Conservation (phyloP, 2,113 vertebrate species). For the Micronycteris hirsuta region DNA sequence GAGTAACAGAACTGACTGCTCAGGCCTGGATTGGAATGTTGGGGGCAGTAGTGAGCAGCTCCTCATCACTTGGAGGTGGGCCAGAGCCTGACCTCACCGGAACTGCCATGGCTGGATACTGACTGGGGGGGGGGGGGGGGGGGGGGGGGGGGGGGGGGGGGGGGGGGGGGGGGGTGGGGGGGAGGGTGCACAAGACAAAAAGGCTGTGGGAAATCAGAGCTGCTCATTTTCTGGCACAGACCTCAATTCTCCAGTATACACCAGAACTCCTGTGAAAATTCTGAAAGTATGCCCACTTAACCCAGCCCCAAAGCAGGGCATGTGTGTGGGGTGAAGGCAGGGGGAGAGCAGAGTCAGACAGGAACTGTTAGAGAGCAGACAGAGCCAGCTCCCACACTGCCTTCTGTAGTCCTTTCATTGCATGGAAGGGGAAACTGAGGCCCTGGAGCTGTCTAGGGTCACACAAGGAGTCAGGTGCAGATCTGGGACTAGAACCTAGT, state of each 20-base stretch:
- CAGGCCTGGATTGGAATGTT: background rate
- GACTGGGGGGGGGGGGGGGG: background rate
- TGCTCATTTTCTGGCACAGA: background rate
- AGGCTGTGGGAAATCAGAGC: background rate
- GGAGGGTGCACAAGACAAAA: background rate
- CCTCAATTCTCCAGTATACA: background rate
- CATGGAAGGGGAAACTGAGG: background rate
- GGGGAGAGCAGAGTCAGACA: background rate
- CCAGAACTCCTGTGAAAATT: background rate
- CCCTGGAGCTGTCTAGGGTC: background rate
- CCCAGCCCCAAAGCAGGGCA: background rate
- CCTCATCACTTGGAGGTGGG: background rate
- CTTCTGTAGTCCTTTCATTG: background rate
- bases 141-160: fast-evolving
- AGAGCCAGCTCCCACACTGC: background rate
- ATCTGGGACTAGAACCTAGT: background rate
- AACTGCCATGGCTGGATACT: background rate
- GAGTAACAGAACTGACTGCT: background rate
- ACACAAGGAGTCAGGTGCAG: background rate
- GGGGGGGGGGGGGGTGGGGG: background rate
- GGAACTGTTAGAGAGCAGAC: background rate
- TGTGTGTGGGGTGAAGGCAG: background rate
- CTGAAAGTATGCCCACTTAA: background rate
- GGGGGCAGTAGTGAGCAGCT: background rate
- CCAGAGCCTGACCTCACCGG: constrained; percentile 33